Base-by-base conservation (phyloP, 2,113 vertebrate species). In the Rhea pennata region DNA sequence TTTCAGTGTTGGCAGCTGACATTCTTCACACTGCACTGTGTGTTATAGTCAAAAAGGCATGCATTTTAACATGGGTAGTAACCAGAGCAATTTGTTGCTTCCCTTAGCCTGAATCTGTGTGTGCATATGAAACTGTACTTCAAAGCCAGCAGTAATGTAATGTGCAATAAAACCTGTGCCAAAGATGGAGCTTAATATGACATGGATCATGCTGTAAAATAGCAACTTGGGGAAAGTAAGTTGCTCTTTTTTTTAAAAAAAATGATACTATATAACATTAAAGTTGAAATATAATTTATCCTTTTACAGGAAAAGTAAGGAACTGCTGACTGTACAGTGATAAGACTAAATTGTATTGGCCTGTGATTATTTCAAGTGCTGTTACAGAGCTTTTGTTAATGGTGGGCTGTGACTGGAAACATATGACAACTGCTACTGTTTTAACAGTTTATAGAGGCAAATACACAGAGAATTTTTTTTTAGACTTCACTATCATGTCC, bases 361-460 rank as follows among this genome's bases (percentile, higher is more conserved):
- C 73, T 6, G 1, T 53, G 62, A 31, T 73, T 58, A 1, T 78
- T 65, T 50, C 77, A 31, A 95, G 62, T 23, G 50, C 65, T 67
- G 50, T 74, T 71, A 64, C 13, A 78, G 66, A 61, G 77, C 2
- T 96, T 91, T 76, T 82, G 88, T 79, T 65, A 76, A 58, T 31
- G 80, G 84, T 76, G 54, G 54, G 21, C 62, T 87, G 19, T 78
- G 93, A 89, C 9, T 33, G 77, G 76, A 94, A 76, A 71, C 88
- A 81, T 78, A 66, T 82, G 70, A 93, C 77, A 70, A 44, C 83
- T 62, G 9, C 90, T 95, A 76, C 90, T 78, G 86, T 87, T 93
- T 42, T 86, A 89, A 72, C 77, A 92, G 91, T 79, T 88, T 87
- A 77, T 79, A 42, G 70, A 92, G 29, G 50, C 88, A 94, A 84